phyloP scores from a whole-genome alignment of 2,113 vertebrate genomes.

The Jacana jacana region DNA sequence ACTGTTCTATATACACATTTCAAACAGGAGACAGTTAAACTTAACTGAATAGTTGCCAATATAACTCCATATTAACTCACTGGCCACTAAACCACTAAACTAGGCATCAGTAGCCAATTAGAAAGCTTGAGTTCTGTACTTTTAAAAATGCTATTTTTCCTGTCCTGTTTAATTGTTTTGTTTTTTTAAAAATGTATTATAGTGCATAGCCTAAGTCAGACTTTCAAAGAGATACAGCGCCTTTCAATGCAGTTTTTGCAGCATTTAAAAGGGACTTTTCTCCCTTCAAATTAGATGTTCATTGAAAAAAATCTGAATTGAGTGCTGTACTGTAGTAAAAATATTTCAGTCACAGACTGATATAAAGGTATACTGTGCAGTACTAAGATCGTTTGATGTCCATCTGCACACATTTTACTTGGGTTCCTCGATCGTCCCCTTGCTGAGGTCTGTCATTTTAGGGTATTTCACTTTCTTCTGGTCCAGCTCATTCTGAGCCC shows the following conservation, averaged over 20 bases:
- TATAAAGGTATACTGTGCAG: conserved; percentile 67
- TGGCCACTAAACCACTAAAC: conserved; percentile 65
- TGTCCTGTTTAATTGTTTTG: conserved; percentile 48
- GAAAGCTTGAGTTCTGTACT: conserved; percentile 30
- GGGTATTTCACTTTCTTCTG: conserved; percentile 99
- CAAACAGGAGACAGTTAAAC: conserved; percentile 49
- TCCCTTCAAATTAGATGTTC: conserved; percentile 68
- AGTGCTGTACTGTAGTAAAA: conserved; percentile 72
- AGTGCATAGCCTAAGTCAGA: conserved; percentile 70
- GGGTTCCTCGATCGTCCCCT: conserved; percentile 95
- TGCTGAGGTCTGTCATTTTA: conserved; percentile 99
- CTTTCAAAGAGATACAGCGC: conserved; percentile 66
- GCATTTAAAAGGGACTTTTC: conserved; percentile 69
- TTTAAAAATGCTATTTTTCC: conserved; percentile 42
- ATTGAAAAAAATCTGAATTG: conserved; percentile 66
- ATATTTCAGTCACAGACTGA: conserved; percentile 73
- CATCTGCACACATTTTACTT: conserved; percentile 81
- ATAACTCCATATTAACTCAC: conserved; percentile 32
- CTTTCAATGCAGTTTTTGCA: conserved; percentile 63
- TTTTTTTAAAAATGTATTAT: conserved; percentile 52
- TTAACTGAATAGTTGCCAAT: conserved; percentile 34
- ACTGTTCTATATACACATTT: conserved; percentile 41
- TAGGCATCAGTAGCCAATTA: conserved; percentile 58
- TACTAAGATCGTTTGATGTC: conserved; percentile 32
- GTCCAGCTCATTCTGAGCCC: conserved; percentile 99